phyloP scores from a whole-genome alignment of 2,888 invertebrate species.

The Xestia sexstrigata region DNA sequence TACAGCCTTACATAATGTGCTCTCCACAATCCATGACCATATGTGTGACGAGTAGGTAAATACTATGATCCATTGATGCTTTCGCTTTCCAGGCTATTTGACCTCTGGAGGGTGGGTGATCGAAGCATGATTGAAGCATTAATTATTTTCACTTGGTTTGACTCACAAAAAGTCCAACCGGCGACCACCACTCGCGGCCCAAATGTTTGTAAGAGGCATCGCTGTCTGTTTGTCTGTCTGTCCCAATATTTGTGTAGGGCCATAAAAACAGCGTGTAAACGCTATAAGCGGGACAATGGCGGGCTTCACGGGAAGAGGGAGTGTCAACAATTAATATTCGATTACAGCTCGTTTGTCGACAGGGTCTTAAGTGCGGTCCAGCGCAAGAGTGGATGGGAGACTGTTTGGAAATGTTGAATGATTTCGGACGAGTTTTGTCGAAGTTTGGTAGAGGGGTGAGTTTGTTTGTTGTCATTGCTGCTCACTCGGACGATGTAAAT shows the following conservation, averaged over 20 bases:
- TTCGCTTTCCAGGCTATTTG: background rate
- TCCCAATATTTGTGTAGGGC: slow-evolving; percentile 63
- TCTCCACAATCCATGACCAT: background rate
- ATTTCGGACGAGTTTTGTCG: slow-evolving; percentile 35
- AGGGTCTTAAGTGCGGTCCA: slow-evolving; percentile 44
- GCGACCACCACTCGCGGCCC: slow-evolving; percentile 21
- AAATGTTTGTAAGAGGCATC: slow-evolving; percentile 51
- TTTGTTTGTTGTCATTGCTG: slow-evolving; percentile 23
- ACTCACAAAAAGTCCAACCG: background rate
- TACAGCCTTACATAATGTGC: background rate
- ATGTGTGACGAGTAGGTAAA: too few relatives aligned
- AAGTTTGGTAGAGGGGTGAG: slow-evolving; percentile 10
- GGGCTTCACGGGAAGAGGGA: slow-evolving; percentile 61
- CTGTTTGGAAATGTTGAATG: slow-evolving; percentile 10
- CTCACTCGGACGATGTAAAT: background rate
- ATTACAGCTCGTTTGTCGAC: slow-evolving; percentile 63
- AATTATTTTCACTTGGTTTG: background rate
- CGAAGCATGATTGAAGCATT: background rate
- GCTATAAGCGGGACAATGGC: slow-evolving; percentile 56
- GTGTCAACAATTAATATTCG: slow-evolving; percentile 71
- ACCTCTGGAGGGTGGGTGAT: background rate
- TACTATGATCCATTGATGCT: background rate
- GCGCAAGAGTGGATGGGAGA: slow-evolving; percentile 23
- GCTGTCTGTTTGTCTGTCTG: slow-evolving; percentile 63
- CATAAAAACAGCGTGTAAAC: slow-evolving; percentile 68